These are phyloP conservation scores for Lanius collurio DNA, from an alignment of 2,113 vertebrate genomes.

Conservation along the genomic window DNA sequence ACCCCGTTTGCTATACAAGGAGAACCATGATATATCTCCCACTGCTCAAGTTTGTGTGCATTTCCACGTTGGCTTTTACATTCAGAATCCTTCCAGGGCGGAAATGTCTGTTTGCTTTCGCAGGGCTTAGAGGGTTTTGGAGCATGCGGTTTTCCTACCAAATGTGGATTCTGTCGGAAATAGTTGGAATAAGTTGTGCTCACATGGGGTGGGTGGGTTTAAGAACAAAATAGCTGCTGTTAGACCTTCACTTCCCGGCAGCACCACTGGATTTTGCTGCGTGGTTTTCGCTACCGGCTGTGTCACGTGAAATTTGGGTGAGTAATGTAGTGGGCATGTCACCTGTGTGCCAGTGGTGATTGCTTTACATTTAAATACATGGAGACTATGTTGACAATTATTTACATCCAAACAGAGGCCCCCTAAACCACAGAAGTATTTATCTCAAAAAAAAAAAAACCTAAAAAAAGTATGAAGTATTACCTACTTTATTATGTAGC, in stretches of 20 bases:
- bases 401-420: constrained; percentile 50
- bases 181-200: background rate
- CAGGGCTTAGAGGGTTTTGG: background rate
- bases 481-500: constrained; percentile 77
- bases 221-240: constrained; percentile 51
- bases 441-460: constrained; percentile 29
- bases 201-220: background rate
- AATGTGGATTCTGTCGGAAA: constrained; percentile 11
- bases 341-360: background rate
- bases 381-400: constrained; percentile 24
- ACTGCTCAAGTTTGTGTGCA: background rate
- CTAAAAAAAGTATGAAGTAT: constrained; percentile 51
- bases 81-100: constrained; percentile 14
- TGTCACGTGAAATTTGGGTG: background rate
- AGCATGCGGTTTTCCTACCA: constrained; percentile 17
- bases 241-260: background rate
- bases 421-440: constrained; percentile 52
- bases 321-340: background rate
- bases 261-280: background rate
- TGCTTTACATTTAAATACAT: constrained; percentile 17
- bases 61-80: constrained; percentile 17
- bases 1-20: background rate
- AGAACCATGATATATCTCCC: background rate
- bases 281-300: background rate
- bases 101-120: constrained; percentile 25